phyloP scores from a whole-genome alignment of 2,113 vertebrate species.

The Bos javanicus region DNA sequence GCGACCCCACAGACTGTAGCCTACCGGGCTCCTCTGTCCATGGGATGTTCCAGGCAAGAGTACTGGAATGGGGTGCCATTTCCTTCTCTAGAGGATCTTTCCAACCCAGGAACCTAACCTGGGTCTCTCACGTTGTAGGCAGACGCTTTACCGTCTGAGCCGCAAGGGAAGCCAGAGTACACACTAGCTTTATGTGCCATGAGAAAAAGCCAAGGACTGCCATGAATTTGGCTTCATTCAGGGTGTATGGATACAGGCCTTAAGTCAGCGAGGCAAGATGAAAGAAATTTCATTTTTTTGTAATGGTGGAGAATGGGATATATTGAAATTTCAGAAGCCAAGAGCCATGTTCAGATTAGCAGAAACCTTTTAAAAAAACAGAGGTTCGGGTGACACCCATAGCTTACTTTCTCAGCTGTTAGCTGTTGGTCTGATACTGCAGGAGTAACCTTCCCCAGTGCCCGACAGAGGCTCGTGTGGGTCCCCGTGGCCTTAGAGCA shows the following conservation, averaged over 20 bases:
- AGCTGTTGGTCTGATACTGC: neutral
- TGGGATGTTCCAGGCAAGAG: too few relatives aligned
- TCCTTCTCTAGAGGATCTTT: too few relatives aligned
- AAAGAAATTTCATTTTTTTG: neutral
- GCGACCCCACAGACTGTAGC: too few relatives aligned
- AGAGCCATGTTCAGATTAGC: neutral
- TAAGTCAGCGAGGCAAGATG: neutral
- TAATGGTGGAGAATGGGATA: neutral
- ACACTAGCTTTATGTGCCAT: neutral
- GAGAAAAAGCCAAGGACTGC: neutral
- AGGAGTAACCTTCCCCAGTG: neutral
- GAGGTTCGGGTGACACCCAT: neutral
- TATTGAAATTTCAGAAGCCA: neutral
- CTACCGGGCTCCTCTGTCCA: fast-evolving
- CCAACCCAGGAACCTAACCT: too few relatives aligned
- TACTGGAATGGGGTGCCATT: too few relatives aligned
- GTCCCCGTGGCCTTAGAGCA: neutral
- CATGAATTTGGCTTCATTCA: neutral
- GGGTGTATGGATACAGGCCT: neutral
- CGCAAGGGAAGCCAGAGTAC: too few relatives aligned
- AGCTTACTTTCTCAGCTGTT: neutral
- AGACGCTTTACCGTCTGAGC: too few relatives aligned
- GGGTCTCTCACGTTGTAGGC: too few relatives aligned
- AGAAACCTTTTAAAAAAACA: neutral
- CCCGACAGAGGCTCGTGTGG: fast-evolving